Evolutionary conservation across 2,797 vertebrate genomes (phyloP), one percentile per base, ranked within the genome.

Genomic region (Valencia hispanica): DNA sequence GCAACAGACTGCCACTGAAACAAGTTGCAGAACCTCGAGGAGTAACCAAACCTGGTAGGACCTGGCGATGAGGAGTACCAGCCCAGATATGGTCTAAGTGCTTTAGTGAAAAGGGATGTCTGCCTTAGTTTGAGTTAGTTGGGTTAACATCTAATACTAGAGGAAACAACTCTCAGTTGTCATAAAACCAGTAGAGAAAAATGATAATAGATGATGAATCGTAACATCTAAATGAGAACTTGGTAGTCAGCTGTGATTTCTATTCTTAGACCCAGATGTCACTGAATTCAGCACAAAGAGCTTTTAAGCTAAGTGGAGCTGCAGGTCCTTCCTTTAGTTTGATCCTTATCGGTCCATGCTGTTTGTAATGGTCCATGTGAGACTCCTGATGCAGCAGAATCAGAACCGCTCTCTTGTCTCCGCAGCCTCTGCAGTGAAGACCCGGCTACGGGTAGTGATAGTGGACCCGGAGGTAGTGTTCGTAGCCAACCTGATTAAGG

Each of bases 391-490:
- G 45, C 45, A 12, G 14, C 45, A 47, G 45, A 47, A 27, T 70
- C 15, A 25, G 36, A 22, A 39, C 12, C 68, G 45, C 25, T 50
- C 55, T 71, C 45, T 10, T 41, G 57, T 76, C n/a, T 66, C 75
- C 25, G 22, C 84, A 88, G 91, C 71, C 41, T 51, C 73, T 0
- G 22, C 20, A 20, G 68, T 88, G 45, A 95, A 87, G 79, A 96
- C 95, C 69, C 94, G 53, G 17, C 32, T 99, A n/a, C 95, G 94
- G 50, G 96, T 92, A 0, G 95, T 96, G 79, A 92, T 99, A 66
- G 89, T 96, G 84, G 97, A 99, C 87, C 98, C 98, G 0, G 97
- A 99, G 93, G 95, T 99, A 79, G 96, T 99, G 14, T 99, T 99
- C 74, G 98, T 99, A 74, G 98, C 97, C 72, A 97, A 84, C 86